A percentile compares a stretch with the other conserved stretches of the same genome.
These are phyloP conservation scores for Pseudomyrmex dendroicus DNA, from an alignment of 1,140 invertebrate genomes.

Conservation along the genomic window DNA sequence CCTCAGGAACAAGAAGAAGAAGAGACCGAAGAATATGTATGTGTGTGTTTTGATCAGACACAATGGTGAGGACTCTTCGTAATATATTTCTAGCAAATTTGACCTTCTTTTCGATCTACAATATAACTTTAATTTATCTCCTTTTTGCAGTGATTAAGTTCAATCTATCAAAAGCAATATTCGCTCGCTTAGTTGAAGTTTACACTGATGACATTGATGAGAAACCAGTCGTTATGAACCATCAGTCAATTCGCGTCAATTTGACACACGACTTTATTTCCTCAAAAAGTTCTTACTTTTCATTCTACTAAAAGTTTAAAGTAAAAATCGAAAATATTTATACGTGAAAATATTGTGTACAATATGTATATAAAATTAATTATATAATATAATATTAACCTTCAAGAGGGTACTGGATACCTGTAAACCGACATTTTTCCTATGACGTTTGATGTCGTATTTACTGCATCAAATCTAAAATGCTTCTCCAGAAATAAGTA, in stretches of 20 bases:
- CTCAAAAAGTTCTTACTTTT: neutral
- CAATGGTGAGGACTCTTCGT: neutral
- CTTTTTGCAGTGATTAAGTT: neutral
- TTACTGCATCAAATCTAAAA: too few relatives aligned
- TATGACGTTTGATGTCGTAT: too few relatives aligned
- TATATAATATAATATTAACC: too few relatives aligned
- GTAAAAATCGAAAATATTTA: too few relatives aligned
- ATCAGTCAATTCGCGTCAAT: neutral
- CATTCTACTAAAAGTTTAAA: too few relatives aligned
- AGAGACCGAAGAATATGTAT: neutral
- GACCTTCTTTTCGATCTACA: neutral
- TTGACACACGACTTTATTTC: neutral
- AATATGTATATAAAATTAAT: too few relatives aligned
- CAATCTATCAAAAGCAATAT: conserved; percentile 2
- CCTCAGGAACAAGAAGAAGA: neutral
- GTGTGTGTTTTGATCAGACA: conserved; percentile 25
- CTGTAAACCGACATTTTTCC: too few relatives aligned
- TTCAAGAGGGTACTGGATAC: too few relatives aligned
- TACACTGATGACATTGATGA: neutral
- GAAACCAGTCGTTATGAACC: neutral
- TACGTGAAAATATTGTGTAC: too few relatives aligned
- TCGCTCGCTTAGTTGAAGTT: conserved; percentile 3
- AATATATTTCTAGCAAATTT: conserved; percentile 30
- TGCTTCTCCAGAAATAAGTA: too few relatives aligned
- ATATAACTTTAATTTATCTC: neutral